A percentile compares a stretch with the other conserved stretches of the same genome.
Conservation (phyloP, 2,113 vertebrate genomes). For the Microcebus lehilahytsara region DNA sequence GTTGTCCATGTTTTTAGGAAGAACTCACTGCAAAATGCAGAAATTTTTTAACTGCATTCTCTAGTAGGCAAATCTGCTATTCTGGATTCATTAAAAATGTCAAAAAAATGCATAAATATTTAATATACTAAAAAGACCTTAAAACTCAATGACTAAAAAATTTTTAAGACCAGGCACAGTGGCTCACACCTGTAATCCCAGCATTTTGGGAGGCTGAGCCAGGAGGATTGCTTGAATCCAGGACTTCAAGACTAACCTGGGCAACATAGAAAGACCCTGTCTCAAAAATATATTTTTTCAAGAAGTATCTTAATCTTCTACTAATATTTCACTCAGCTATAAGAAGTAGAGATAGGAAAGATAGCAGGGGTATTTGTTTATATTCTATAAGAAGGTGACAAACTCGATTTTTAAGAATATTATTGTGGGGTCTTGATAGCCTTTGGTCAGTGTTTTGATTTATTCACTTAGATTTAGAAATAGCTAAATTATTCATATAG, state of each 20-base stretch:
- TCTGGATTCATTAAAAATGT: neutral
- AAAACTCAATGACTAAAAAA: neutral
- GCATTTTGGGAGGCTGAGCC: too few relatives aligned
- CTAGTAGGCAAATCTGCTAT: neutral
- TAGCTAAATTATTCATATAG: neutral
- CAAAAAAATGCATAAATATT: neutral
- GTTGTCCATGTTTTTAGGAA: neutral
- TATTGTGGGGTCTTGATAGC: neutral
- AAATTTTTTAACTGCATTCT: neutral
- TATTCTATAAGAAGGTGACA: neutral
- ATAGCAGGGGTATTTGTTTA: neutral
- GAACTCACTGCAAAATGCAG: neutral
- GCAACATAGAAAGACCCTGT: too few relatives aligned
- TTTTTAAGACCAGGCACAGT: too few relatives aligned
- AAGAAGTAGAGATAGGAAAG: neutral
- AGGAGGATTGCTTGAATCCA: too few relatives aligned
- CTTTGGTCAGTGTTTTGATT: neutral
- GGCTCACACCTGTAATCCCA: too few relatives aligned
- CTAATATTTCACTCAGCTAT: neutral
- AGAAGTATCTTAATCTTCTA: neutral
- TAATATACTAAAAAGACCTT: neutral
- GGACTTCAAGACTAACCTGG: too few relatives aligned
- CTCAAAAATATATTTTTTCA: neutral
- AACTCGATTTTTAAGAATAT: neutral
- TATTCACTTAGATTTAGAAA: slow-evolving; percentile 41